Base-by-base conservation (phyloP, 2,888 invertebrate genomes). In the Drosophila monieri region DNA sequence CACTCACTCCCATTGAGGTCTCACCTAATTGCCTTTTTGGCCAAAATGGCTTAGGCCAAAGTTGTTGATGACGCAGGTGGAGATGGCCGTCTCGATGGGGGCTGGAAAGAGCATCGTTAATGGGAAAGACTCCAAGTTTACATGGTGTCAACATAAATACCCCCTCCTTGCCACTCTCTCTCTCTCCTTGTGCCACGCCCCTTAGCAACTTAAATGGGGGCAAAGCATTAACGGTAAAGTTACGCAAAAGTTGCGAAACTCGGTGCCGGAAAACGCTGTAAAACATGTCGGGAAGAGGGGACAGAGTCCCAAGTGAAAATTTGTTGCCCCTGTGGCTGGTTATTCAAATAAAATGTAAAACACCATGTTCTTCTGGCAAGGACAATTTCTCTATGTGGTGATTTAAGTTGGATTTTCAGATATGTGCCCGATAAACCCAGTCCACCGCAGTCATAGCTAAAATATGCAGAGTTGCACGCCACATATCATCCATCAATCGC, bases 11-110 rank as follows among this genome's bases (percentile, higher is more conserved):
- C 52, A 15, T 21, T 14, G 14, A 23, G 32, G 67, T 39, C 18
- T 69, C 49, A 46, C 48, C 51, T 77, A 84, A 77, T 80, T 84
- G 62, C 59, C 54, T 43, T 59, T 56, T 59, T 27, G 61, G 55
- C 30, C 49, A 32, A 35, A 61, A 39, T 53, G 52, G 55, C 73
- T 58, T 56, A 41, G 39, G 52, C 30, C 54, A 60, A 69, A 58
- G 59, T 77, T 54, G 41, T 14, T 46, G 18, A 54, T 60, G 51
- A 30, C 73, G 52, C 78, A 77, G 76, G 44, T 80, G 75, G 41
- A 23, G 41, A 46, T 14, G 35, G 14, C 12, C 32, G 15, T 41
- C 39, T 41, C 39, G 39, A 41, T 41, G 39, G 39, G 8, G 39
- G 18, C 15, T 18, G 67, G 46, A 67, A 39, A 66, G 67, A 68